Evolutionary conservation across 2,797 vertebrate genomes (phyloP), one percentile per base, ranked within the genome.

Genomic region (Gambusia yucatana): DNA sequence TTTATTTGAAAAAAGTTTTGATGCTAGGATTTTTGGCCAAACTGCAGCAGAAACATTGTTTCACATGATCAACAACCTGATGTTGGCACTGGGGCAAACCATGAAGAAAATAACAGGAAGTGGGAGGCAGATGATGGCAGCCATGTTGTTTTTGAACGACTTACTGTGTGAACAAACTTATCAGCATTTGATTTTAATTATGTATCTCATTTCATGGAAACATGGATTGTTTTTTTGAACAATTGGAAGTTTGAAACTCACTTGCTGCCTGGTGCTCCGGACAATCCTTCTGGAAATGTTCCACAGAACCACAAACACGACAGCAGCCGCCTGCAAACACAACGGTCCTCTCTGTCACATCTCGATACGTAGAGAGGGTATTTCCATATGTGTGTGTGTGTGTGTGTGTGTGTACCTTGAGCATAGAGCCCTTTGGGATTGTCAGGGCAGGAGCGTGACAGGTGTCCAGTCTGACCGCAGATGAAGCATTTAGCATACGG

Each of bases 401-500:
- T 16, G 20, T 43, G 50, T 28, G 47, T 52, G 76, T 22, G 10
- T 8, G 5, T 4, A 99, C 98, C 98, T 93, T 97, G 93, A 0
- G 98, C 97, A 79, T 99, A 99, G 2, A 99, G 73, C 74, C 98
- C 98, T 91, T 97, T 99, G 28, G 98, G 97, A 82, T 99, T 99
- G 78, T 99, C 97, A 0, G 97, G 96, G 82, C 98, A 99, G 0
- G 97, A 97, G 30, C 95, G 95, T 0, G 98, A 98, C 8, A 99
- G 81, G 84, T 99, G 98, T 0, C 98, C 98, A 81, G 95, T 97
- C 90, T 98, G 95, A 55, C 96, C 94, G 75, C 98, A 99, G 93
- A 98, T 97, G 92, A 99, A 99, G 91, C 98, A 99, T 82, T 99
- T 99, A 28, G 98, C 98, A 65, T 96, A 99, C 0, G 98, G 98